Evolutionary conservation across 2,113 vertebrate species (phyloP), one percentile per base, ranked within the genome.

Genomic region (Vidua chalybeata): DNA sequence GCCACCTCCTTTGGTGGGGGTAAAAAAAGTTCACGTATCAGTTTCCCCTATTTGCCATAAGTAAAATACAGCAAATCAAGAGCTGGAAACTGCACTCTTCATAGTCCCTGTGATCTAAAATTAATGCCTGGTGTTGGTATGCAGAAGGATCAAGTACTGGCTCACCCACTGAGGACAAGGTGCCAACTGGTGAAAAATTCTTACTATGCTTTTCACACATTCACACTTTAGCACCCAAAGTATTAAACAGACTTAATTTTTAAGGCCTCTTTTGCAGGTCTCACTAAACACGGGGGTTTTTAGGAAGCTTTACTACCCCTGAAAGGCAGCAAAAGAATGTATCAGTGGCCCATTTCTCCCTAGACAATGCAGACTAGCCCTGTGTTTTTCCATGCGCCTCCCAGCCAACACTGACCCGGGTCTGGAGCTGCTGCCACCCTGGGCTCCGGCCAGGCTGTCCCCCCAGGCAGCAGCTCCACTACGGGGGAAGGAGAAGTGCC

Each of bases 221-320:
- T 97, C 80, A 76, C 93, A 92, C 92, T 93, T 94, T 93, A 87
- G 80, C 95, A 96, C 88, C 76, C 74, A 28, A 96, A 93, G 90
- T 84, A 89, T 79, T 63, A 87, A 92, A 93, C 15, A 0, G 0
- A 81, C 54, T 90, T 61, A 21, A 72, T 73, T 63, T 48, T 28
- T 63, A 87, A 87, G 56, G 51, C 12, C 52, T 75, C 73, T 77
- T 23, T 45, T 43, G 49, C 33, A 64, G 30, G 49, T 66, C 26
- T 55, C 52, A 35, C 54, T 49, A 66, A 87, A 82, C 17, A 66
- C 6, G 37, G 24, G 19, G 11, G 7, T 45, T 76, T 69, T 55
- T 22, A 55, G 48, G 35, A 63, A 89, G 66, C 4, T 84, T 63
- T 52, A 52, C 86, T 24, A 81, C 15, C 39, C 72, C 26, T 37